A percentile compares a stretch with the other conserved stretches of the same genome.
phyloP scores from a whole-genome alignment of 2,797 vertebrate genomes.

The Semaprochilodus insignis region DNA sequence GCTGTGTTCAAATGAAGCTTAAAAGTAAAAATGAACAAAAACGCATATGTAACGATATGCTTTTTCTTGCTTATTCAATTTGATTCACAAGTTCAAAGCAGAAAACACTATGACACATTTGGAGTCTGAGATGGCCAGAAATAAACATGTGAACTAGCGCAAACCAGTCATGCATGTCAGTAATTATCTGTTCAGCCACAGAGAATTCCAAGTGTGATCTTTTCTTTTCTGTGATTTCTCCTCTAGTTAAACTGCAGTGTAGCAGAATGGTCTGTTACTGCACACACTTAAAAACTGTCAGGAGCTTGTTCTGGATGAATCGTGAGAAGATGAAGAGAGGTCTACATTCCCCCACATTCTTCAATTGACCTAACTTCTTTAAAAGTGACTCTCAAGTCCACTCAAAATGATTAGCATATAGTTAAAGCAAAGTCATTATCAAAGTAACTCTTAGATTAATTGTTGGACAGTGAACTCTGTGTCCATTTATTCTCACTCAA shows the following conservation, averaged over 20 bases:
- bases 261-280: background rate
- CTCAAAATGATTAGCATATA: background rate
- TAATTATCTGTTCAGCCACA: background rate
- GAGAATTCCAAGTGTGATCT: background rate
- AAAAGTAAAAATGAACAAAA: background rate
- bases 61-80: background rate
- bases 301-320: background rate
- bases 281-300: background rate
- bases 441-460: conserved; percentile 30
- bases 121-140: background rate
- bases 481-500: conserved; percentile 33
- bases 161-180: background rate
- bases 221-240: background rate
- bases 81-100: background rate
- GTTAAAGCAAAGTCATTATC: conserved; percentile 48
- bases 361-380: conserved; percentile 4
- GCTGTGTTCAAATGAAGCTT: too few relatives aligned
- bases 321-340: background rate
- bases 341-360: conserved; percentile 13
- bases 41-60: background rate
- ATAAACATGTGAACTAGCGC: background rate
- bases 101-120: background rate
- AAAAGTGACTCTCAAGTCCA: conserved; percentile 28
- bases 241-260: background rate
- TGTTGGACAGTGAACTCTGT: conserved; percentile 39